A percentile compares a stretch with the other conserved stretches of the same genome.
Evolutionary conservation across 2,888 invertebrate genomes (phyloP).

Genomic region (Trisateles emortualis): DNA sequence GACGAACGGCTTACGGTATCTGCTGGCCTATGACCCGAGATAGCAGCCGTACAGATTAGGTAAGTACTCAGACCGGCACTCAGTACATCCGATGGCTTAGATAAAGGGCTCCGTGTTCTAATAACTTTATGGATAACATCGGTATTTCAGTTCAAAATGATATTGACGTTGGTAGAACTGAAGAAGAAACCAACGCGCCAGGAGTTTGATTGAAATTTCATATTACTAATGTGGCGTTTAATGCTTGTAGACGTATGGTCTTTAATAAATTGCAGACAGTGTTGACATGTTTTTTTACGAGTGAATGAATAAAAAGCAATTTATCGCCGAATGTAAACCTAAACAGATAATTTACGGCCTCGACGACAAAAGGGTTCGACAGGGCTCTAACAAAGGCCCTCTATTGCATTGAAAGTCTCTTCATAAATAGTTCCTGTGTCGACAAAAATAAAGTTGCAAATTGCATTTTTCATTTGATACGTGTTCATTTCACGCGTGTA

Average conservation of each 20-base stretch:
- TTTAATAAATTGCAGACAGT: slow-evolving; percentile 49
- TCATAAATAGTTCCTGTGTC: slow-evolving; percentile 64
- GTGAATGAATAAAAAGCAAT: slow-evolving; percentile 72
- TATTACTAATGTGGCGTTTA: slow-evolving; percentile 19
- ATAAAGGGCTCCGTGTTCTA: slow-evolving; percentile 65
- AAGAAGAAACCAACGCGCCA: slow-evolving; percentile 14
- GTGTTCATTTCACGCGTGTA: slow-evolving; percentile 80
- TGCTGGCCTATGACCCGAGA: slow-evolving; percentile 76
- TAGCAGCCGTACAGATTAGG: slow-evolving; percentile 72
- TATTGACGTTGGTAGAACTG: slow-evolving; percentile 34
- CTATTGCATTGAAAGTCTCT: slow-evolving; percentile 26
- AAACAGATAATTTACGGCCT: slow-evolving; percentile 82
- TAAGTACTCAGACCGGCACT: slow-evolving; percentile 59
- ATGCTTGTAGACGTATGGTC: slow-evolving; percentile 16
- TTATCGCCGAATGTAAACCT: slow-evolving; percentile 77
- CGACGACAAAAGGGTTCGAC: slow-evolving; percentile 71
- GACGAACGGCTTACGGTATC: slow-evolving; percentile 70
- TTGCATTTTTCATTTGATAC: slow-evolving; percentile 67
- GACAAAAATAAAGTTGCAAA: slow-evolving; percentile 70
- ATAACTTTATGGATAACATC: slow-evolving; percentile 62
- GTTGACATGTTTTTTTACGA: slow-evolving; percentile 69
- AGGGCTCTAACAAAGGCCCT: slow-evolving; percentile 37
- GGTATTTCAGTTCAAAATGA: slow-evolving; percentile 49
- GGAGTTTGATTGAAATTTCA: slow-evolving; percentile 26
- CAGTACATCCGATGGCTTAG: slow-evolving; percentile 65